Evolutionary conservation across 2,888 invertebrate genomes (phyloP).

Genomic region (Callyntrura guangdongensis): DNA sequence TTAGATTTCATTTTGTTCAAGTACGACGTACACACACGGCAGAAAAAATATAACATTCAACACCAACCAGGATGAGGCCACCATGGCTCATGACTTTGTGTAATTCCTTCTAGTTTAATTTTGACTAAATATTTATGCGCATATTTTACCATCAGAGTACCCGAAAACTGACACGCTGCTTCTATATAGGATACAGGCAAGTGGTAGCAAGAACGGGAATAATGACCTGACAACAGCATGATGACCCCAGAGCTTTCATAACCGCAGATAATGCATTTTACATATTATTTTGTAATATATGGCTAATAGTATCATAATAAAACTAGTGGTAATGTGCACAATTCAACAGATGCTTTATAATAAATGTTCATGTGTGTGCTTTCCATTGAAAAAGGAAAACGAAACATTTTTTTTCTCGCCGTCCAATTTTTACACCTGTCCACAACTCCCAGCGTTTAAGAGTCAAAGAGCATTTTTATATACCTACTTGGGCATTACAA

Average conservation of each 20-base stretch:
- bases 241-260: conserved; percentile 44
- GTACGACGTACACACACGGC: not conserved
- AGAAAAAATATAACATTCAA: not conserved
- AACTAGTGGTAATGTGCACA: conserved; percentile 47
- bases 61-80: conserved; percentile 59
- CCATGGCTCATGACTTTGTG: conserved; percentile 60
- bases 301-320: conserved; percentile 15
- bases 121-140: conserved; percentile 44
- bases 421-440: conserved; percentile 69
- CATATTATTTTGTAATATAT: conserved; percentile 23
- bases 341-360: conserved; percentile 41
- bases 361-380: not conserved
- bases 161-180: not conserved
- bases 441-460: conserved; percentile 24
- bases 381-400: conserved; percentile 32
- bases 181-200: conserved; percentile 9
- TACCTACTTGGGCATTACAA: not conserved
- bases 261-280: conserved; percentile 15
- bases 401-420: conserved; percentile 40
- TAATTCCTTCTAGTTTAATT: conserved; percentile 48
- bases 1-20: conserved; percentile 22
- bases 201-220: conserved; percentile 58
- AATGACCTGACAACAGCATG: conserved; percentile 66
- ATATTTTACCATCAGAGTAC: conserved; percentile 37
- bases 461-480: not conserved